These are phyloP conservation scores for Globodera rostochiensis DNA, from an alignment of 1,140 invertebrate genomes.

Conservation along the genomic window DNA sequence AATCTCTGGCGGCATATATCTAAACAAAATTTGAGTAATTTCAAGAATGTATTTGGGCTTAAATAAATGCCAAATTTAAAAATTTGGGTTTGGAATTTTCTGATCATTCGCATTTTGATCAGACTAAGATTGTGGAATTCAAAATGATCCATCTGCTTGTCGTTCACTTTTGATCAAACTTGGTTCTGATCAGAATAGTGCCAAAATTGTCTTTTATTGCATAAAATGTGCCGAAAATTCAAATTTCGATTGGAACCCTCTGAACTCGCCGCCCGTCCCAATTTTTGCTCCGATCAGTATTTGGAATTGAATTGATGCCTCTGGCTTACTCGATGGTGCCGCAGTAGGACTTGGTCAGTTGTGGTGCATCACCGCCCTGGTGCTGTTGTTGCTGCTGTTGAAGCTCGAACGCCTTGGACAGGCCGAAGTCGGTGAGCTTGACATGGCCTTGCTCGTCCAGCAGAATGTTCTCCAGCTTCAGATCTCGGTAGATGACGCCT, in stretches of 20 bases:
- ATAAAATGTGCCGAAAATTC: too few species aligned
- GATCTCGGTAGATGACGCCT: slow-evolving; percentile 89
- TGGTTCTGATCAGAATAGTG: too few species aligned
- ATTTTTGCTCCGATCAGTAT: background rate
- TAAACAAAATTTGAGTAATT: background rate
- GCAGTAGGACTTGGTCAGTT: slow-evolving; percentile 90
- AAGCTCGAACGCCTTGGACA: slow-evolving; percentile 79
- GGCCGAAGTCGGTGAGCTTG: slow-evolving; percentile 85
- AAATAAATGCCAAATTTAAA: too few species aligned
- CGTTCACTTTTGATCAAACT: too few species aligned
- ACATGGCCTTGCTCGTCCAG: slow-evolving; percentile 84
- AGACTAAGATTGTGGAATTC: too few species aligned
- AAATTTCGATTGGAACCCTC: too few species aligned
- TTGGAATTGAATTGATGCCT: background rate
- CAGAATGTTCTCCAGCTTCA: slow-evolving; percentile 89
- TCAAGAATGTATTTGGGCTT: too few species aligned
- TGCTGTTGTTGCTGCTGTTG: background rate
- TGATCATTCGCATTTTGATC: too few species aligned
- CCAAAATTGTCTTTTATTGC: too few species aligned
- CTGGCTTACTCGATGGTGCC: slow-evolving; percentile 82
- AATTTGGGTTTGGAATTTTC: too few species aligned
- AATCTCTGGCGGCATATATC: slow-evolving; percentile 89
- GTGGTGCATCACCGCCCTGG: slow-evolving; percentile 42
- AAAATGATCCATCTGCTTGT: too few species aligned
- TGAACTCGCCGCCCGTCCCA: too few species aligned